phyloP scores from a whole-genome alignment of 2,797 vertebrate species.

The Podarcis lilfordi region DNA sequence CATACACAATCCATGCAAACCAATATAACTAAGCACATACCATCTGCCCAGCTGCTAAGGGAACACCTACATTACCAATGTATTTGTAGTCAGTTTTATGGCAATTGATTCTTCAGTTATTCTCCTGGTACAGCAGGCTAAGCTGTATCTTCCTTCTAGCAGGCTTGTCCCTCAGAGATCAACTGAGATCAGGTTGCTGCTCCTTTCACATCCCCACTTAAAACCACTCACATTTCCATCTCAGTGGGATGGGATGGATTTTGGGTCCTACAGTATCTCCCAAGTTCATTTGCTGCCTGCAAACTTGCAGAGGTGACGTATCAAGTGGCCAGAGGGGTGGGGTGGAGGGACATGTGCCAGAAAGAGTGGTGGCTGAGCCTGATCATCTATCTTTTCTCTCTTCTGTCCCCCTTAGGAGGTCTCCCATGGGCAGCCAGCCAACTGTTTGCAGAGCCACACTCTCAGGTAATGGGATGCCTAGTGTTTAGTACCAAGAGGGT shows the following conservation, averaged over 20 bases:
- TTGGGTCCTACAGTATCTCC: neutral
- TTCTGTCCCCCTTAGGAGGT: slow-evolving; percentile 82
- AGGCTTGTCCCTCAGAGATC: neutral
- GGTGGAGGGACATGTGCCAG: neutral
- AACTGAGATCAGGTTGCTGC: neutral
- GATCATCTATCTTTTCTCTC: neutral
- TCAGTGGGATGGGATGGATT: no score
- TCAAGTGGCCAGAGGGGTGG: neutral
- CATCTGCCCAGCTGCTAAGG: neutral
- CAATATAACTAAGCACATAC: no score
- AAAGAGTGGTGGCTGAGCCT: neutral
- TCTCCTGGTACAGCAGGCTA: neutral
- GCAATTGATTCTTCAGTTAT: no score
- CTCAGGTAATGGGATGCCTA: slow-evolving; percentile 81
- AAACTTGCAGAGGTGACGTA: neutral
- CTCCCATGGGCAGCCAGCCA: slow-evolving; percentile 88
- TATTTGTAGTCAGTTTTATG: no score
- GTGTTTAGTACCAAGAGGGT: neutral
- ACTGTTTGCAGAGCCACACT: slow-evolving; percentile 92
- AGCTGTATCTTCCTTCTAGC: neutral
- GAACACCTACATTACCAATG: neutral
- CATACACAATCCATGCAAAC: neutral
- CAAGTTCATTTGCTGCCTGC: neutral
- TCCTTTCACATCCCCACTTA: neutral
- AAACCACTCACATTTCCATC: neutral